Evolutionary conservation across 2,797 vertebrate species (phyloP), one percentile per base, ranked within the genome.

Genomic region (Falco berigora): DNA sequence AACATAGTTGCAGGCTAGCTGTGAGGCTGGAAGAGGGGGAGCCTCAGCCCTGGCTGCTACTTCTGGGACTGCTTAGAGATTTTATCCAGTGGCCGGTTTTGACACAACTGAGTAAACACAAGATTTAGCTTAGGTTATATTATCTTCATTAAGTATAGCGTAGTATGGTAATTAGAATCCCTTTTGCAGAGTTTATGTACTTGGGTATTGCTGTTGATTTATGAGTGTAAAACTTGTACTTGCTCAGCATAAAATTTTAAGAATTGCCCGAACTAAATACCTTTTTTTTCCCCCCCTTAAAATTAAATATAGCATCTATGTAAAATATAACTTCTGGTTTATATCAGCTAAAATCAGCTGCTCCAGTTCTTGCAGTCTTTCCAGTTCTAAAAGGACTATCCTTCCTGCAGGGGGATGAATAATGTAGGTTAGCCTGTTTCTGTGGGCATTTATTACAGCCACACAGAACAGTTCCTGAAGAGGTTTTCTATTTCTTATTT

Each of bases 401-500:
- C 15, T 86, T 97, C 93, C 62, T 88, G 47, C 32, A 90, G 67
- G 34, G 56, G 47, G 72, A 94, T 90, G 83, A 95, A 93, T 95
- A 94, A 95, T 77, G 53, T 66, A 93, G n/a, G 40, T 82, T 96
- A 71, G 13, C 52, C 90, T 79, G 68, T 92, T 97, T 94, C 90
- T 91, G 56, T 82, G 73, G 76, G 49, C 89, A 94, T 94, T 96
- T 94, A 90, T 92, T 94, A 88, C 72, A 96, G 62, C 46, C 66
- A 77, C n/a, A 42, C 44, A 93, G 67, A 95, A 44, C 75, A 66
- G 92, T 92, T 93, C 66, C 63, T 74, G 78, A 50, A 95, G 77
- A 88, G 52, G 55, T 95, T 97, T 97, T 83, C 69, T 92, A 30
- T 97, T 96, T 97, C 80, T 89, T 95, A 38, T 97, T 96, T 93